Evolutionary conservation across 2,797 vertebrate genomes (phyloP).

Genomic region (Myotis planiceps): DNA sequence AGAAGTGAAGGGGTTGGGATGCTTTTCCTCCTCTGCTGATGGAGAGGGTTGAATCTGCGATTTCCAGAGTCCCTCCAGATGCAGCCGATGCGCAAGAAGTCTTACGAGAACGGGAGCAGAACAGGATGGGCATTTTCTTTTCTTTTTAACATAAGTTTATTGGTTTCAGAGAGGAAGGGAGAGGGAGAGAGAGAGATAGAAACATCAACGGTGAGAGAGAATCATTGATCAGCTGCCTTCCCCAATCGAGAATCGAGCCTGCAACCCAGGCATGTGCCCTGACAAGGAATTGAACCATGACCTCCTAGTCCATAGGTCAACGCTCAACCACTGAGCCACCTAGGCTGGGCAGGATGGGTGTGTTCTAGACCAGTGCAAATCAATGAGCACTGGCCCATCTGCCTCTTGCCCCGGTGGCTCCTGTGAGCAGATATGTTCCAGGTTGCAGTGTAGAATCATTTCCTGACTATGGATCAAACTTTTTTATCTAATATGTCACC

Average conservation of each 20-base stretch:
- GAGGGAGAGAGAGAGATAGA: too few species aligned
- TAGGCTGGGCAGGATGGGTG: too few species aligned
- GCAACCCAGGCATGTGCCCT: too few species aligned
- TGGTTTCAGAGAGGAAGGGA: too few species aligned
- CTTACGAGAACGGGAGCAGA: fast-evolving
- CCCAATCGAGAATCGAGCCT: too few species aligned
- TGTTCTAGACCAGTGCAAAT: background rate
- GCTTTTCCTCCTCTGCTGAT: background rate
- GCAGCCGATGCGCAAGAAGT: too few species aligned
- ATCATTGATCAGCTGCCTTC: too few species aligned
- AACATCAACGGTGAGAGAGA: too few species aligned
- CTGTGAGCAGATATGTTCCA: background rate
- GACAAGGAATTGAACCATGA: too few species aligned
- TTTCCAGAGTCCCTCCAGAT: background rate
- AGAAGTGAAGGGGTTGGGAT: background rate
- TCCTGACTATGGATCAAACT: background rate
- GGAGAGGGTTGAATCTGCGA: background rate
- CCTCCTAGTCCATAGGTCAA: too few species aligned
- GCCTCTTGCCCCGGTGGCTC: background rate
- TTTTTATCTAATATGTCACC: background rate
- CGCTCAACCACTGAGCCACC: too few species aligned
- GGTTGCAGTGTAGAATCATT: background rate
- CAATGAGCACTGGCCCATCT: background rate
- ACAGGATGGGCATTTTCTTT: background rate
- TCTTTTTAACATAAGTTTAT: too few species aligned